Percentiles rank a stretch among this genome's conserved stretches.
Conservation (phyloP, 2,888 invertebrate genomes). For the Myopa tessellatipennis region DNA sequence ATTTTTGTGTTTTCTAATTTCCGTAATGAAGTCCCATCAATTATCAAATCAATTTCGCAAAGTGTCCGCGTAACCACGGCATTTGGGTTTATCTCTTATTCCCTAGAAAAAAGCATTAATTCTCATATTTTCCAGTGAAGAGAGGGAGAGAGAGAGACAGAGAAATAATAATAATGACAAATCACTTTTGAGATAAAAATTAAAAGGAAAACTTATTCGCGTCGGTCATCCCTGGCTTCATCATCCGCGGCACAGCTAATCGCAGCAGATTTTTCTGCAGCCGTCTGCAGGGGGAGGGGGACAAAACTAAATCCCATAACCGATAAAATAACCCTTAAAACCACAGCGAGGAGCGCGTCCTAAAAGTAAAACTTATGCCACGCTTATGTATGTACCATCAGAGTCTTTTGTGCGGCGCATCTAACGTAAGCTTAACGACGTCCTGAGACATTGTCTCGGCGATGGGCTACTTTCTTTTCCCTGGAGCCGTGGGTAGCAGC, state of each 20-base stretch:
- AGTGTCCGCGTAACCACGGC: neutral
- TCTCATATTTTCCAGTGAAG: neutral
- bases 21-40: conserved; percentile 44
- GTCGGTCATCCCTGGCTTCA: conserved; percentile 23
- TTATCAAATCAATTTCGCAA: conserved; percentile 25
- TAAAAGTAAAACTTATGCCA: neutral
- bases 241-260: conserved; percentile 60
- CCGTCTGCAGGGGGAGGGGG: neutral
- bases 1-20: conserved; percentile 40
- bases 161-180: conserved; percentile 62
- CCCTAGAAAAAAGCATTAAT: neutral
- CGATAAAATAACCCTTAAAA: conserved; percentile 46
- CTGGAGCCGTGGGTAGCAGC: conserved; percentile 47
- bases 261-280: conserved; percentile 59
- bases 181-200: conserved; percentile 62
- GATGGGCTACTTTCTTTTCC: neutral
- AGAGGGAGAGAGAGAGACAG: too few relatives aligned
- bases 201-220: conserved; percentile 43
- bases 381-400: conserved; percentile 52
- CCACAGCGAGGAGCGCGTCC: conserved; percentile 25
- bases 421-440: conserved; percentile 22
- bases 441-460: neutral
- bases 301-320: conserved; percentile 35
- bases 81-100: neutral
- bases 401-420: conserved; percentile 57